These are phyloP conservation scores for Chionodraco myersi DNA, from an alignment of 2,113 vertebrate species.

Conservation along the genomic window DNA sequence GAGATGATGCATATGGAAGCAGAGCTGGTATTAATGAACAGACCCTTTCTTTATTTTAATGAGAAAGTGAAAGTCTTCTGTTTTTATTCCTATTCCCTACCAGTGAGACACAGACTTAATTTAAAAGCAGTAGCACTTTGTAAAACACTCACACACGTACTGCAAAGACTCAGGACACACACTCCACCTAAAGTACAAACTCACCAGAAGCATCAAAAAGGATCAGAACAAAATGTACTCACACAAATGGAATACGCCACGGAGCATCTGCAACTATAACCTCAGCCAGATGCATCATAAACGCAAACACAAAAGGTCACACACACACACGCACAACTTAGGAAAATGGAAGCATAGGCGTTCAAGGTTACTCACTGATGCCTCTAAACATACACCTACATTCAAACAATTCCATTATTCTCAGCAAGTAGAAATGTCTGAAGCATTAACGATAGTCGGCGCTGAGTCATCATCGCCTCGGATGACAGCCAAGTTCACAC, in stretches of 20 bases:
- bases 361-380: conserved; percentile 46
- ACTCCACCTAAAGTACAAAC: conserved; percentile 25
- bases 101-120: conserved; percentile 25
- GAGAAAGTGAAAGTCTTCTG: conserved; percentile 15
- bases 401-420: conserved; percentile 29
- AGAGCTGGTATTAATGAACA: conserved; percentile 13
- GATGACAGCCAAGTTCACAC: conserved; percentile 10
- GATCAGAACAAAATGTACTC: conserved; percentile 11
- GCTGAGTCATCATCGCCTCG: conserved; percentile 42
- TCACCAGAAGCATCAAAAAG: conserved; percentile 18
- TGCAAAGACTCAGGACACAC: conserved; percentile 20
- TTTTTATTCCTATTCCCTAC: conserved; percentile 14
- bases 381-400: conserved; percentile 20
- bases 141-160: conserved; percentile 13
- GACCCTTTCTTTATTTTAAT: conserved; percentile 28
- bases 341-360: conserved; percentile 29
- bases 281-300: conserved; percentile 53
- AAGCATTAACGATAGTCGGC: conserved; percentile 25
- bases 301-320: conserved; percentile 15
- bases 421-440: conserved; percentile 34
- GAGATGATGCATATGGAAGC: conserved; percentile 3
- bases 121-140: conserved; percentile 28
- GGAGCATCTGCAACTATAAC: conserved; percentile 47
- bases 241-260: conserved; percentile 10
- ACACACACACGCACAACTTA: conserved; percentile 5